Base-by-base conservation (phyloP, 1,140 invertebrate species). In the Orussus abietinus region DNA sequence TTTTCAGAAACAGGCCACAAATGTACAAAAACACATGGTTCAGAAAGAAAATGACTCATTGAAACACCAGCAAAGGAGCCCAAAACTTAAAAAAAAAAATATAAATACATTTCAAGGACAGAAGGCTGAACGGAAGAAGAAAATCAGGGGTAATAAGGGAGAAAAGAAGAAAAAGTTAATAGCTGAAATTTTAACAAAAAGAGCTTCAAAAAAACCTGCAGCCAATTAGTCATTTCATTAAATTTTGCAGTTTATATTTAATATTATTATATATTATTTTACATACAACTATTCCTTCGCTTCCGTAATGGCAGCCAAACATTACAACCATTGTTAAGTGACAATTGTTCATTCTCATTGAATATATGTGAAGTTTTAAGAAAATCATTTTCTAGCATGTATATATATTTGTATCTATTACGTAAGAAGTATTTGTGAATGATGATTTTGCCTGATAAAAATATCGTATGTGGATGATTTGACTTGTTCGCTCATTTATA, bases 91-190 rank as follows among this genome's bases (percentile, higher is more conserved):
- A 30, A 49, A 5, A 19, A 13, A 41, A 31, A 36, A 5, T 13
- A 21, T 5, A 32, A 20, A 39, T 10, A 33, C 34, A 22, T 70
- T 67, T 30, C 55, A 67, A 41, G 69, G 69, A 13, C 55, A 64
- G 31, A 67, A 61, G 28, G 47, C 53, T 13, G 51, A 62, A 12
- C n/a, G 11, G 2, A 64, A 70, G 18, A 64, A 69, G 34, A 62
- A 64, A 19, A 66, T 62, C 19, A 37, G 44, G 12, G 39, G 11
- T 1, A 61, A 55, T 6, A 71, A 69, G 37, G 30, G 53, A 1
- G 46, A 61, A 0, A 63, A 66, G 26, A 58, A 69, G 28, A 69
- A 66, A 38, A 62, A 66, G 37, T n/a, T 45, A 1, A 42, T 70
- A 37, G 61, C 67, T 31, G 41, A 53, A 32, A 70, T 69, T 42